Percentiles rank a stretch among this genome's conserved stretches.
Evolutionary conservation across 1,140 invertebrate genomes (phyloP).

Genomic region (Aphis gossypii): DNA sequence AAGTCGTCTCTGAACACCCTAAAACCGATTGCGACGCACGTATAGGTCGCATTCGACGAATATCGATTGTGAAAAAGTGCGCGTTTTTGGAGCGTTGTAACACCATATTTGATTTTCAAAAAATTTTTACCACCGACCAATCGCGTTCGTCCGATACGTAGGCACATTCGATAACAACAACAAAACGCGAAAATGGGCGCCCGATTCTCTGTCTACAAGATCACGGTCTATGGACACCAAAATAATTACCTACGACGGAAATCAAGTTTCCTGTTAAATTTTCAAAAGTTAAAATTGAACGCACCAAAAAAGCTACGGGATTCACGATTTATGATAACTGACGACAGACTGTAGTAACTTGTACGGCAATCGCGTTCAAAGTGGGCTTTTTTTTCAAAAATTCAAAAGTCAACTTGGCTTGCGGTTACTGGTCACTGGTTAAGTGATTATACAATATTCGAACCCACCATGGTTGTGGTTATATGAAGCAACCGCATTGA

Average conservation of each 20-base stretch:
- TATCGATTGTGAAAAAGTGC: constrained; percentile 9
- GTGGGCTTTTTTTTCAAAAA: constrained; percentile 45
- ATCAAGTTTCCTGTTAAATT: too few relatives aligned
- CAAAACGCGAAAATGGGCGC: constrained; percentile 49
- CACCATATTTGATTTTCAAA: constrained; percentile 58
- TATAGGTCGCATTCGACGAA: not conserved
- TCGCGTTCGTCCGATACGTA: constrained; percentile 55
- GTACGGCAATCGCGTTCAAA: not conserved
- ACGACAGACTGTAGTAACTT: not conserved
- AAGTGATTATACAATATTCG: not conserved
- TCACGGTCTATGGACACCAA: too few relatives aligned
- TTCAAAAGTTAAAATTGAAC: not conserved
- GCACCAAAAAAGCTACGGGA: not conserved
- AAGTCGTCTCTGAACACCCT: not conserved
- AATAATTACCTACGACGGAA: not conserved
- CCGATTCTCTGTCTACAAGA: not conserved
- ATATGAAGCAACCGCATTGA: not conserved
- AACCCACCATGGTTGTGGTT: not conserved
- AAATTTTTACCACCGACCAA: constrained; percentile 52
- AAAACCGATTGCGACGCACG: not conserved
- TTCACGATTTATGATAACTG: not conserved
- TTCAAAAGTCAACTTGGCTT: constrained; percentile 57
- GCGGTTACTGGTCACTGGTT: constrained; percentile 50
- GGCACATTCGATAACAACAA: constrained; percentile 56
- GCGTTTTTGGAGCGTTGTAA: constrained; percentile 55